These are phyloP conservation scores for Dysidea cf. avara DNA, from an alignment of 37 sponge, comb jelly and placozoan species.

Conservation along the genomic window DNA sequence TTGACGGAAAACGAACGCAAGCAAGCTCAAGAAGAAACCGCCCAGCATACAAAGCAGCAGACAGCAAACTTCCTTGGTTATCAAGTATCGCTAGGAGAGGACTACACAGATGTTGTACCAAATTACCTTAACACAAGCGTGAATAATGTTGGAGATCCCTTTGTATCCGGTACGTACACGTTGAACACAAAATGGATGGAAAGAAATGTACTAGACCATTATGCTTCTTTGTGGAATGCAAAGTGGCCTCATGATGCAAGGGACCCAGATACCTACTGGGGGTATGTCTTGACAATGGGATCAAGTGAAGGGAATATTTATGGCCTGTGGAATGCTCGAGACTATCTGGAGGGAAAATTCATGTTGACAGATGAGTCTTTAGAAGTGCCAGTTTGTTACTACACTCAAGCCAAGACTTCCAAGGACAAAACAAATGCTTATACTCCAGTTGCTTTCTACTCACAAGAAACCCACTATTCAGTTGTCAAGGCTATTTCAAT, in stretches of 20 bases:
- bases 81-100: not conserved
- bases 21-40: not conserved
- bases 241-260: constrained; percentile 26
- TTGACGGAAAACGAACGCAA: not conserved
- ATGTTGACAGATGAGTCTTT: no score
- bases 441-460: constrained; percentile 18
- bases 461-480: constrained; percentile 30
- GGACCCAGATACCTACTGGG: constrained; percentile 36
- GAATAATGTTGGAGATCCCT: constrained; percentile 38
- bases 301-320: constrained; percentile 29
- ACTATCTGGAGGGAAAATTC: constrained; percentile 9
- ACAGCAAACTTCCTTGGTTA: constrained; percentile 8
- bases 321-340: constrained; percentile 26
- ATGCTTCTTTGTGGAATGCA: constrained; percentile 22
- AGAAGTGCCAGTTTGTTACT: not conserved
- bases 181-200: constrained; percentile 30
- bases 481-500: constrained; percentile 2
- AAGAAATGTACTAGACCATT: constrained; percentile 34
- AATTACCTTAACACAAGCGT: not conserved
- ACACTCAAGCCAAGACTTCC: not conserved
- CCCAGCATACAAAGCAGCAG: not conserved
- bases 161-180: not conserved
- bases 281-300: constrained; percentile 42
- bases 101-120: not conserved
- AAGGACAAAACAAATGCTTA: not conserved